Evolutionary conservation across 2,113 vertebrate species (phyloP), one percentile per base, ranked within the genome.

Genomic region (Tinamus guttatus): DNA sequence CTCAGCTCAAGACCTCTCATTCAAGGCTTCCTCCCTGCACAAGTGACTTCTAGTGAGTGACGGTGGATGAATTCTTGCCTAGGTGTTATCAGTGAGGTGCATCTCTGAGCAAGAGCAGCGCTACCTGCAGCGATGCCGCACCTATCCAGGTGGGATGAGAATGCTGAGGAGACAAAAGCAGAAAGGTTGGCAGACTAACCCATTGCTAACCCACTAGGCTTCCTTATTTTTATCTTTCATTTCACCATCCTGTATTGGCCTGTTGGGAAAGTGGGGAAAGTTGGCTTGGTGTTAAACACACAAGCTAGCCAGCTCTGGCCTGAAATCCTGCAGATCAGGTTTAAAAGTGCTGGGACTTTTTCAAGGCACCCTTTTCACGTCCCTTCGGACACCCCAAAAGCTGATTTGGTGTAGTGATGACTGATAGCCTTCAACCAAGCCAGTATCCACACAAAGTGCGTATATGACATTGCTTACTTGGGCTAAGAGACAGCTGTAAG

Each of bases 1-100:
- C 67, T 45, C 76, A 85, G 59, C 25, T 60, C 62, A 76, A 89
- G 79, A 64, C 28, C 43, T 85, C 91, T 85, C 63, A 76, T 36
- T 59, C 82, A 49, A 76, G 82, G 49, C 58, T 93, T 85, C 71
- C 82, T 91, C 68, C 79, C 45, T 68, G 2, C 22, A 24, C 4
- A 15, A 60, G 47, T 8, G 75, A 9, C 25, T 93, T 91, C 49
- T 25, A 49, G 36, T 49, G 81, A 30, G 25, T 82, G 89, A 15
- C 3, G 9, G 20, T 0, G 21, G 52, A 1, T 91, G 77, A 78
- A 68, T 64, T 64, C 17, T 36, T 30, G 28, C 9, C 13, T 40
- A 18, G 13, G 41, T 69, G 64, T 32, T 60, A 11, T 5, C 49
- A 56, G 49, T 27, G 74, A 78, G 64, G 58, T 59, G 58, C 13